Percentiles rank a stretch among this genome's conserved stretches.
These are phyloP conservation scores for Scomberomorus guttatus DNA, from an alignment of 2,797 vertebrate species.

Conservation along the genomic window DNA sequence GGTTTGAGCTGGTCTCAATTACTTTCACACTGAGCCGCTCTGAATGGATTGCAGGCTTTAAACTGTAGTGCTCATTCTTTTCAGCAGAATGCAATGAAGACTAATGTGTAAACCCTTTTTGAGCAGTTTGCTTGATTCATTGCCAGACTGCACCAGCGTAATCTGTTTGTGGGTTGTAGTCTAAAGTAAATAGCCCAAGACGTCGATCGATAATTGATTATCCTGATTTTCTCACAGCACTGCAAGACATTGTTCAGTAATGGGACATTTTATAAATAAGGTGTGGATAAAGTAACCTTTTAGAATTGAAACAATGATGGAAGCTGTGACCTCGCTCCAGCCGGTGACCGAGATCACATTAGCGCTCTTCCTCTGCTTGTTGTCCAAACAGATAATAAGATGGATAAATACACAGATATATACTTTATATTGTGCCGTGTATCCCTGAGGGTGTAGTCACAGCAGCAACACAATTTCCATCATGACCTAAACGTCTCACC, in stretches of 20 bases:
- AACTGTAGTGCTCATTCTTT: conserved; percentile 19
- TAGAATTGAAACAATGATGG: conserved; percentile 32
- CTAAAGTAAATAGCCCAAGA: conserved; percentile 45
- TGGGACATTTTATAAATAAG: conserved; percentile 54
- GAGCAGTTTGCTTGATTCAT: conserved; percentile 58
- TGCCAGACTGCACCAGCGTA: conserved; percentile 42
- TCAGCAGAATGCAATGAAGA: conserved; percentile 48
- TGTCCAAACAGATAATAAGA: conserved; percentile 26
- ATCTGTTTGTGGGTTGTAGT: conserved; percentile 63
- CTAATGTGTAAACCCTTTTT: conserved; percentile 55
- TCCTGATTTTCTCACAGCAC: conserved; percentile 51
- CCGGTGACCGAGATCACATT: conserved; percentile 21
- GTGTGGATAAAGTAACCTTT: conserved; percentile 54
- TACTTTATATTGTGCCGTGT: neutral
- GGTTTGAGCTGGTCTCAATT: conserved; percentile 19
- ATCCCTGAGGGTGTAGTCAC: conserved; percentile 18
- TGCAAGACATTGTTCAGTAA: conserved; percentile 46
- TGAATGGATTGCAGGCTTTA: conserved; percentile 32
- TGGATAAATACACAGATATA: conserved; percentile 29
- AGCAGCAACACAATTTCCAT: conserved; percentile 19
- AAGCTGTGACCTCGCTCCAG: conserved; percentile 4
- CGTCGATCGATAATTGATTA: conserved; percentile 63
- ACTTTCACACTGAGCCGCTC: conserved; percentile 17
- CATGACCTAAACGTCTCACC: conserved; percentile 24
- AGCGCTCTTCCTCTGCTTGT: conserved; percentile 16